Evolutionary conservation across 2,113 vertebrate species (phyloP).

Genomic region (Ptyas mucosa): DNA sequence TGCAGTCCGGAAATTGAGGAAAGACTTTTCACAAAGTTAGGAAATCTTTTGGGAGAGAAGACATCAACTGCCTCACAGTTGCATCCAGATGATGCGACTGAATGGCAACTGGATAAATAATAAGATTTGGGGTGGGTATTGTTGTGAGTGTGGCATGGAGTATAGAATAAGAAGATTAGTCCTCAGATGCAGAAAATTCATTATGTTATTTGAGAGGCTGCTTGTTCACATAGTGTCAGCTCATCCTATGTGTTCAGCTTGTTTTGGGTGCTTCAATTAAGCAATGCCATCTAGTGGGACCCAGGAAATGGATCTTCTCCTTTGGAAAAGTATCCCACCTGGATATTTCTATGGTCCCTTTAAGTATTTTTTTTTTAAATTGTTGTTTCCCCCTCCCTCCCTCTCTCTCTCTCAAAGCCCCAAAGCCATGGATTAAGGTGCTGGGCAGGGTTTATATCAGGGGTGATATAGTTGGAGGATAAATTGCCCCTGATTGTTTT

Average conservation of each 20-base stretch:
- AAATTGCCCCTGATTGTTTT: neutral
- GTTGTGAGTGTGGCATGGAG: constrained; percentile 53
- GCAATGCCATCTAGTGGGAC: neutral
- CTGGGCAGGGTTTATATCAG: neutral
- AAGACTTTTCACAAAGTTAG: constrained; percentile 75
- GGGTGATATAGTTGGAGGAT: neutral
- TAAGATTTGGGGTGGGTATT: constrained; percentile 61
- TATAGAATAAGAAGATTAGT: constrained; percentile 53
- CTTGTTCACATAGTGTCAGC: neutral
- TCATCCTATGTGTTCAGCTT: neutral
- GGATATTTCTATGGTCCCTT: neutral
- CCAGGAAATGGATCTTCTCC: neutral
- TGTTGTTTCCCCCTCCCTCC: neutral
- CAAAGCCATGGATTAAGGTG: neutral
- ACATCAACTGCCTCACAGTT: constrained; percentile 56
- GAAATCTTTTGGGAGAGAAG: constrained; percentile 70
- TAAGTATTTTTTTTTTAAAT: neutral
- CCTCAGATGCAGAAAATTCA: constrained; percentile 57
- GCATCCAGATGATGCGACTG: constrained; percentile 64
- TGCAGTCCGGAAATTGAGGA: constrained; percentile 77
- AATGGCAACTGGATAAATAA: constrained; percentile 66
- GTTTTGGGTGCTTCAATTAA: neutral
- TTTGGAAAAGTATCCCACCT: neutral
- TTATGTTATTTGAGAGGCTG: constrained; percentile 43
- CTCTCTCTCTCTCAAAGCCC: too few species aligned